phyloP scores from a whole-genome alignment of 2,797 vertebrate genomes.

The Pseudocheirus occidentalis region DNA sequence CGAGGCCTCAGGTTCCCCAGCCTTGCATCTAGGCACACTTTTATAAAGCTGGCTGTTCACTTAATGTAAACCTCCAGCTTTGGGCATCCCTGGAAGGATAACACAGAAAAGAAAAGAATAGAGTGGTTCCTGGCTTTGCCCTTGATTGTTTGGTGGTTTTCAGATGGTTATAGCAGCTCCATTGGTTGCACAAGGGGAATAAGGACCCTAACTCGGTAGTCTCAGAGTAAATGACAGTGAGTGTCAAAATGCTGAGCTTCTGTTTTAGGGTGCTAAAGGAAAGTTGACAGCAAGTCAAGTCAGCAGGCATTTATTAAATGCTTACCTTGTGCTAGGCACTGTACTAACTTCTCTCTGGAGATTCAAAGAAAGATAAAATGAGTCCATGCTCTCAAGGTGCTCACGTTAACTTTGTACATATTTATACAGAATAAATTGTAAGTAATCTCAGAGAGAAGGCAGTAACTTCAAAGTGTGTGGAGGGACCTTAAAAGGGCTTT shows the following conservation, averaged over 20 bases:
- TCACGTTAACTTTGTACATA: not conserved
- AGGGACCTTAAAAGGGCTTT: not conserved
- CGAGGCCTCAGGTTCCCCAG: too few species aligned
- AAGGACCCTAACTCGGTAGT: not conserved
- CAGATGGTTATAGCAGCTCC: not conserved
- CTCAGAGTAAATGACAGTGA: not conserved
- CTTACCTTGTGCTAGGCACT: not conserved
- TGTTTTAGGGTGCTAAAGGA: not conserved
- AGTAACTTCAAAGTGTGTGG: not conserved
- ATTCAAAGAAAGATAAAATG: not conserved
- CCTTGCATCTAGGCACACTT: too few species aligned
- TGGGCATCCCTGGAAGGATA: not conserved
- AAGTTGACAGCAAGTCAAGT: not conserved
- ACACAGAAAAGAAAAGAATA: not conserved
- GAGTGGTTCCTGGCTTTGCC: not conserved
- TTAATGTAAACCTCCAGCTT: not conserved
- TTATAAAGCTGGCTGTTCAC: too few species aligned
- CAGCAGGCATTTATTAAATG: not conserved
- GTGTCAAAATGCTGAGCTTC: not conserved
- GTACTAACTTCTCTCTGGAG: not conserved
- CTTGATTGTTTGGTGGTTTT: not conserved
- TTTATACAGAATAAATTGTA: not conserved
- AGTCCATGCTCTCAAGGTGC: not conserved
- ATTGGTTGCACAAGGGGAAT: not conserved
- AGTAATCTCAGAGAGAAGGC: not conserved